Base-by-base conservation (phyloP, 2,113 vertebrate genomes). In the Puffinus mauretanicus region DNA sequence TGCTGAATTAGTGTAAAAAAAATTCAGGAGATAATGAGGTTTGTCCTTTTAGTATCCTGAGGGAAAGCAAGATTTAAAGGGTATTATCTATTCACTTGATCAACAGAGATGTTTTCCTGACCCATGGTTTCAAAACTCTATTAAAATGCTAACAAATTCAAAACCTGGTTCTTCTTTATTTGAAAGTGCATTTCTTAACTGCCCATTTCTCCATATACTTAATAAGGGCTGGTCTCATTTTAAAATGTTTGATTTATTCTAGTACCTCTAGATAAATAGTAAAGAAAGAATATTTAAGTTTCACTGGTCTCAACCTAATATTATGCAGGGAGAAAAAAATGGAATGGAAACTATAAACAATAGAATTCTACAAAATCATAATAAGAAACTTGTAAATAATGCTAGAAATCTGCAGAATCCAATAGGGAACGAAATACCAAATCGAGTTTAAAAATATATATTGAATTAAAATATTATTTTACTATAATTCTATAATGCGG, bases 101-200 rank as follows among this genome's bases (percentile, higher is more conserved):
- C 32, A 83, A 62, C 19, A 62, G 73, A 87, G 30, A 78, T 27
- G 15, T 42, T 86, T 76, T 86, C 13, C 40, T 54, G 18, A 40
- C 19, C 11, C 6, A 1, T 12, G 18, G 11, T 55, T 82, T 82
- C 77, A 72, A 66, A 87, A 54, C 38, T 42, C n/a, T 52, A 66
- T 69, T 86, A 77, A 71, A 86, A 82, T 47, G 44, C 51, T 77
- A 82, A 90, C 14, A 90, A 77, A 71, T 36, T 54, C 30, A 77
- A 72, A 86, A 67, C 4, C 14, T 87, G 16, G 3, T 55, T 91
- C 27, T 78, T 16, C 20, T 72, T 78, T 90, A 60, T 22, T 82
- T 87, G 58, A 78, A 82, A 82, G 32, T 44, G 30, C 6, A 61
- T 72, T 61, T 78, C n/a, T 71, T 82, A 87, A 61, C 46, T 78